Conservation (phyloP, 2,888 invertebrate species). For the Lepas anatifera region DNA sequence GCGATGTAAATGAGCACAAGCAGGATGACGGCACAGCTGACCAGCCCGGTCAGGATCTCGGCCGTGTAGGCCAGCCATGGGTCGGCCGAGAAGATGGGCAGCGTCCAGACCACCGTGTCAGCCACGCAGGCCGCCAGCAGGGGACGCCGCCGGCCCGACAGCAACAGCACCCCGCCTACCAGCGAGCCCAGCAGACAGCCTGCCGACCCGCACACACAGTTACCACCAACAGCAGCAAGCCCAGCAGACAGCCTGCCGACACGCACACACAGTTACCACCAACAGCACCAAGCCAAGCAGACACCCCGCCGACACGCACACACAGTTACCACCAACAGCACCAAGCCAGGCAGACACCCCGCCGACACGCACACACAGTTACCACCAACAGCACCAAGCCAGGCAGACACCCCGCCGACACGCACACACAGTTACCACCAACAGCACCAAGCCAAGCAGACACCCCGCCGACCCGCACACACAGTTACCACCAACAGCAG, state of each 20-base stretch:
- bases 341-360: no score
- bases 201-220: not conserved
- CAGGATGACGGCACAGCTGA: not conserved
- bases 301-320: not conserved
- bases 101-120: not conserved
- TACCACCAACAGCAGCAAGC: not conserved
- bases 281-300: not conserved
- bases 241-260: no score
- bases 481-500: no score
- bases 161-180: constrained; percentile 1
- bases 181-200: constrained; percentile 8
- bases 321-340: no score
- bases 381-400: no score
- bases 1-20: constrained; percentile 5
- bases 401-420: no score
- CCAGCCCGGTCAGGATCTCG: not conserved
- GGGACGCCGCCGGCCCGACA: not conserved
- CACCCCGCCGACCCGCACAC: no score
- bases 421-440: no score
- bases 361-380: no score
- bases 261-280: no score
- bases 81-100: constrained; percentile 1
- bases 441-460: no score
- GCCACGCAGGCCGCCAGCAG: not conserved
- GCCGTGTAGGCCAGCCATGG: not conserved